Evolutionary conservation across 1,140 invertebrate genomes (phyloP).

Genomic region (Drosophila bipectinata): DNA sequence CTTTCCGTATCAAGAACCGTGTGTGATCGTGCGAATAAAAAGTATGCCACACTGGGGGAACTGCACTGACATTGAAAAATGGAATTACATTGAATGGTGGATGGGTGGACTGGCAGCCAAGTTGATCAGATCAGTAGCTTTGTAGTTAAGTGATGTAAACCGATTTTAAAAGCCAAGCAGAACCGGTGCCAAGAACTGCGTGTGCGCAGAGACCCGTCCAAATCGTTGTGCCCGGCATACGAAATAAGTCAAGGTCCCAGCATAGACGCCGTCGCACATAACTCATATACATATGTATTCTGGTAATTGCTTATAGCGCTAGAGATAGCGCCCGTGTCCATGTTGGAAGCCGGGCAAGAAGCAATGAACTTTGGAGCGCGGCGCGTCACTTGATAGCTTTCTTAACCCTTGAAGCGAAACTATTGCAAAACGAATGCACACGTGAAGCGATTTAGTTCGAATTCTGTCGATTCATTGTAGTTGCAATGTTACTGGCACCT

Average conservation of each 20-base stretch:
- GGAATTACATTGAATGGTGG: conserved; percentile 25
- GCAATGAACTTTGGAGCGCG: conserved; percentile 68
- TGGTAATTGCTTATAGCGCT: conserved; percentile 27
- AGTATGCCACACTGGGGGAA: conserved; percentile 44
- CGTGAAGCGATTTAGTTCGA: background rate
- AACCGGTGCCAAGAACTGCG: conserved; percentile 29
- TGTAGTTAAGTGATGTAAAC: conserved; percentile 5
- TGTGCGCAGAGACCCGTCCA: conserved; percentile 32
- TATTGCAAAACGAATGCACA: background rate
- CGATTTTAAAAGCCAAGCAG: conserved; percentile 6
- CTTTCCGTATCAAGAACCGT: conserved; percentile 27
- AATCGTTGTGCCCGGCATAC: conserved; percentile 60
- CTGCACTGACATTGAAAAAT: conserved; percentile 45
- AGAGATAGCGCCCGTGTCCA: conserved; percentile 30
- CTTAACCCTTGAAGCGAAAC: conserved; percentile 31
- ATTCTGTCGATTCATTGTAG: conserved; percentile 1
- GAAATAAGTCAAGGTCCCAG: conserved; percentile 73
- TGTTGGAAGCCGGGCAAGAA: conserved; percentile 17
- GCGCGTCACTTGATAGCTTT: conserved; percentile 37
- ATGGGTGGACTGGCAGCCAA: conserved; percentile 4
- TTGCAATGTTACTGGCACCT: conserved; percentile 8
- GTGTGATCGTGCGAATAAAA: conserved; percentile 29
- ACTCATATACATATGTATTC: conserved; percentile 12
- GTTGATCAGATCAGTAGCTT: background rate
- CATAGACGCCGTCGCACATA: conserved; percentile 32